Evolutionary conservation across 2,113 vertebrate species (phyloP), one percentile per base, ranked within the genome.

Genomic region (Chaetorhynchus papuensis): DNA sequence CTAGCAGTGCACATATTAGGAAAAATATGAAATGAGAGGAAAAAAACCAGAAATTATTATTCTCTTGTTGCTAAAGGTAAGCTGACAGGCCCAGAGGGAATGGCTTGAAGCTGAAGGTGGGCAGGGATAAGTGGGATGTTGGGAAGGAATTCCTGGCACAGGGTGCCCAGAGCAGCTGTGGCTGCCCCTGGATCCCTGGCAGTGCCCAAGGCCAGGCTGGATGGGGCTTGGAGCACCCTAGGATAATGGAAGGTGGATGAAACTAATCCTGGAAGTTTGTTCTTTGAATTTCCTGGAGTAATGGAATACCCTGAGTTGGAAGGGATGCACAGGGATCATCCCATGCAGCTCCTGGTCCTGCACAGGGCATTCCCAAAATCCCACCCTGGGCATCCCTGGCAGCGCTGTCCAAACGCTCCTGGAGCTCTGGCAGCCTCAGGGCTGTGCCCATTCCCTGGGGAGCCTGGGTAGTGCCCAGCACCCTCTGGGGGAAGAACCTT

Each of bases 331-430:
- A 20, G 47, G 39, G 49, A 18, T 49, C 17, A 35, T 26, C 30
- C n/a, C 45, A 10, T 4, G 12, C 56, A 33, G 13, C 12, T n/a
- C 50, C 30, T 26, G 15, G 12, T 13, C 23, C 30, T 20, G 69
- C 37, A 19, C 23, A 42, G 57, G 37, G 2, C 26, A 35, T 76
- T 35, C 50, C 76, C 42, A 22, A 50, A 80, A 22, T 41, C 41
- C 56, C 41, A 13, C 3, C 24, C 47, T 14, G 84, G 2, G 39
- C n/a, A n/a, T n/a, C 23, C 42, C 28, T 61, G 83, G 15, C 3
- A 68, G 33, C 2, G 1, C 0, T 15, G 21, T 6, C 63, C 26
- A 18, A 23, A 11, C 2, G 1, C 26, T 26, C 44, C 52, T 4
- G 23, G 18, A 37, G 54, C 72, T 52, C 21, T 52, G 82, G 41